Evolutionary conservation across 2,888 invertebrate genomes (phyloP), one percentile per base, ranked within the genome.

Genomic region (Onthophagus sagittarius): DNA sequence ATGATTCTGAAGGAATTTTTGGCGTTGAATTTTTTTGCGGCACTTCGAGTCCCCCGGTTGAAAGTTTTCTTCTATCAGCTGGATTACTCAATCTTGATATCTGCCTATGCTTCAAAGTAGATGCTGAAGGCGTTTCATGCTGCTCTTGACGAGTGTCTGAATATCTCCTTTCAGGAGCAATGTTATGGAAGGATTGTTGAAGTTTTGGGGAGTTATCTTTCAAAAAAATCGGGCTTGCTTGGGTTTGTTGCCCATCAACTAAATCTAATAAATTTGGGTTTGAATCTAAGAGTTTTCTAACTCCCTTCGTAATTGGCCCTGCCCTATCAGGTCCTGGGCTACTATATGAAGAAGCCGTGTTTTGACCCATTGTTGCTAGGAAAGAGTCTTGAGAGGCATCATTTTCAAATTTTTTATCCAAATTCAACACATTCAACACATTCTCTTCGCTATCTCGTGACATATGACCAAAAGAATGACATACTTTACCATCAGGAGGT

Each of bases 361-460:
- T 3, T 53, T 53, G 39, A 31, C 82, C 82, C 39, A 83, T 76
- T 0, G 81, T 82, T 7, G 76, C 78, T 62, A 83, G 74, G 71
- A 84, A 83, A 0, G 84, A 83, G 76, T 84, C 83, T 14, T 67
- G 67, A 13, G 15, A 32, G 9, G 14, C 78, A 70, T 70, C 70
- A 11, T 31, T 53, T 9, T 23, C 14, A 64, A 5, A 64, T 13
- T 15, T 7, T 15, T 14, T 1, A 67, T 67, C 67, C 3, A 13
- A 15, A 6, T 67, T 23, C n/a, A 7, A n/a, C 15, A n/a, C n/a
- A n/a, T n/a, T n/a, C n/a, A n/a, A n/a, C n/a, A 23, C 67, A 13
- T 63, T 63, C n/a, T 9, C 64, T 6, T 64, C 23, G 9, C n/a
- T 15, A 23, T 67, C 75, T 39, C 65, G 75, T 70, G 74, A 71